phyloP scores from a whole-genome alignment of 2,113 vertebrate genomes.

The Phasianus colchicus region DNA sequence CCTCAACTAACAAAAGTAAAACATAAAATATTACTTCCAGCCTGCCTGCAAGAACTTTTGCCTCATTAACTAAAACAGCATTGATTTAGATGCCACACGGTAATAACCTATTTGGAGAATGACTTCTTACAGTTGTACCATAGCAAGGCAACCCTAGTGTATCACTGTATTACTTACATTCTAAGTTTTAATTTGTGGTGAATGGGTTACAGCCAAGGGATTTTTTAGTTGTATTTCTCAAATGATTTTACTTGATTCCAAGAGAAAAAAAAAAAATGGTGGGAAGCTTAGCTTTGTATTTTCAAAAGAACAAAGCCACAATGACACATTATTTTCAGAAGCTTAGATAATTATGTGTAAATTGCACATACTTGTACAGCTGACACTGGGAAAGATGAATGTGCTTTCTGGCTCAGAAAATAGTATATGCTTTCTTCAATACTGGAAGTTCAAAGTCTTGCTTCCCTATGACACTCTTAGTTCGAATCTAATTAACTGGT shows the following conservation, averaged over 20 bases:
- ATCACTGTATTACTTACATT: neutral
- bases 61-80: neutral
- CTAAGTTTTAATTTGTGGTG: neutral
- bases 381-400: conserved; percentile 32
- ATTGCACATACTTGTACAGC: conserved; percentile 10
- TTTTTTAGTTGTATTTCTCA: neutral
- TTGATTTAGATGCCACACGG: neutral
- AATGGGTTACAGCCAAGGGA: neutral
- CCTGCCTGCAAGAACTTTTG: neutral
- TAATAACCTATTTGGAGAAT: neutral
- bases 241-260: neutral
- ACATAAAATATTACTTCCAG: neutral
- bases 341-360: conserved; percentile 20
- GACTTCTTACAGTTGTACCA: neutral
- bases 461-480: neutral
- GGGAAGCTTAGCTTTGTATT: conserved; percentile 9
- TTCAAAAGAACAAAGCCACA: conserved; percentile 23
- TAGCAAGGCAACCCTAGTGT: neutral
- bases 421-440: neutral
- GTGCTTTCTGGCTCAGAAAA: conserved; percentile 24
- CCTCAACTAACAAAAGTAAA: neutral
- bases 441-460: neutral
- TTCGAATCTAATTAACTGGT: neutral
- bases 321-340: conserved; percentile 12
- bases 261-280: neutral